Evolutionary conservation across 2,888 invertebrate species (phyloP), one percentile per base, ranked within the genome.

Genomic region (Encarsia formosa): DNA sequence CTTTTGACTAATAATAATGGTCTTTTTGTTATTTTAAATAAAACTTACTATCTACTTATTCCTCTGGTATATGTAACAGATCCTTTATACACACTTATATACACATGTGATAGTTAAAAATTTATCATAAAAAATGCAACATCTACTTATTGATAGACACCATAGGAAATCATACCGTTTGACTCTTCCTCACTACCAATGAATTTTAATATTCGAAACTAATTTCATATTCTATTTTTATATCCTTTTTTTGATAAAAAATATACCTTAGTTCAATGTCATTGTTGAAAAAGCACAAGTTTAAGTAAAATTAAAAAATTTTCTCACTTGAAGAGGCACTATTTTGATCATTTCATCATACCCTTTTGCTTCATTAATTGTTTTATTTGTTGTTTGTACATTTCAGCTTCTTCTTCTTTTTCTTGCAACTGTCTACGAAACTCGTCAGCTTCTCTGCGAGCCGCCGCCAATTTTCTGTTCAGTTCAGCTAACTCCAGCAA

Each of bases 361-460:
- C 59, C 56, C 42, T 60, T 61, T 52, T 67, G 64, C 48, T 64
- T 62, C 19, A 62, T 56, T 22, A 71, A 65, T 45, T 64, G 68
- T 61, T 68, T 67, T 23, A 75, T 62, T 57, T 75, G 74, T 57
- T 74, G 74, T 52, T 75, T 74, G 53, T 75, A 75, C 46, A 70
- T 67, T 57, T 75, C 74, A 8, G 74, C 74, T 61, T 76, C 76
- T 31, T 70, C 69, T 45, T 73, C 74, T 56, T 75, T 73, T 44
- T 71, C 69, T 41, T 68, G 62, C 15, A 74, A 64, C 44, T 73
- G 69, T 51, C 71, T 72, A 34, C 71, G 70, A 49, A 73, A 76
- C 43, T 73, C 70, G 5, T 73, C 72, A 2, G 69, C 70, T 61
- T 72, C 67, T 55, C 66, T 63, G 57, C 67, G 64, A 3, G 73